These are phyloP conservation scores for Campopleginae sp. DNA, from an alignment of 2,888 invertebrate species.

Conservation along the genomic window DNA sequence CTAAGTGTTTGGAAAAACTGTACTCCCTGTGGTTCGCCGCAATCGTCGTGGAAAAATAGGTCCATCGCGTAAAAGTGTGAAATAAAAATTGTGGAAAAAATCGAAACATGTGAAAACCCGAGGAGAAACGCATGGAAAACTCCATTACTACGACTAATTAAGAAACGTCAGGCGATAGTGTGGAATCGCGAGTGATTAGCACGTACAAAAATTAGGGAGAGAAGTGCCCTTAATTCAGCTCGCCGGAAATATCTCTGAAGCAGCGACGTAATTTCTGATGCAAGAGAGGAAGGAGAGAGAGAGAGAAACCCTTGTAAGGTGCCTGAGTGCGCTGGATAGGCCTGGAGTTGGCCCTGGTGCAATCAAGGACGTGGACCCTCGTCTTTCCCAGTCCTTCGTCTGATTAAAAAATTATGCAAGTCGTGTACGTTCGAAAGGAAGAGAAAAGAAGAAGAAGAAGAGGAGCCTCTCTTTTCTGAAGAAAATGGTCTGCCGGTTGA, in stretches of 20 bases:
- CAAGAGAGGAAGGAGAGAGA: neutral
- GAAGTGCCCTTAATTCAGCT: neutral
- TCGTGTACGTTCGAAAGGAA: constrained; percentile 35
- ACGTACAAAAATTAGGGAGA: neutral
- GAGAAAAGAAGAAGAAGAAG: neutral
- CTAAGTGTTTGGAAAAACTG: no score
- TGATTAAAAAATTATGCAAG: constrained; percentile 65
- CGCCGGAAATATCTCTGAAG: constrained; percentile 25
- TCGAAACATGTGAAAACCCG: no score
- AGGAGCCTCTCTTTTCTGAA: constrained; percentile 28
- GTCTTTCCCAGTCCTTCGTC: constrained; percentile 19
- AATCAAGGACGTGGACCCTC: constrained; percentile 39
- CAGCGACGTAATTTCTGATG: constrained; percentile 29
- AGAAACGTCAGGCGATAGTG: neutral
- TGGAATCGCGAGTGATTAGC: constrained; percentile 10
- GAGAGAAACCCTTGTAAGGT: constrained; percentile 5
- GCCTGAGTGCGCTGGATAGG: constrained; percentile 3
- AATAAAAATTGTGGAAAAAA: no score
- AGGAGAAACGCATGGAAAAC: no score
- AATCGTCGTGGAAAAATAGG: no score
- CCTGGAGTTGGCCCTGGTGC: constrained; percentile 19
- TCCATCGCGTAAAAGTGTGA: no score
- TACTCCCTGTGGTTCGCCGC: no score
- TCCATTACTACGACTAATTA: no score
- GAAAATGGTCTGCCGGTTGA: constrained; percentile 45